Base-by-base conservation (phyloP, 2,113 vertebrate species). In the Tetrax tetrax region DNA sequence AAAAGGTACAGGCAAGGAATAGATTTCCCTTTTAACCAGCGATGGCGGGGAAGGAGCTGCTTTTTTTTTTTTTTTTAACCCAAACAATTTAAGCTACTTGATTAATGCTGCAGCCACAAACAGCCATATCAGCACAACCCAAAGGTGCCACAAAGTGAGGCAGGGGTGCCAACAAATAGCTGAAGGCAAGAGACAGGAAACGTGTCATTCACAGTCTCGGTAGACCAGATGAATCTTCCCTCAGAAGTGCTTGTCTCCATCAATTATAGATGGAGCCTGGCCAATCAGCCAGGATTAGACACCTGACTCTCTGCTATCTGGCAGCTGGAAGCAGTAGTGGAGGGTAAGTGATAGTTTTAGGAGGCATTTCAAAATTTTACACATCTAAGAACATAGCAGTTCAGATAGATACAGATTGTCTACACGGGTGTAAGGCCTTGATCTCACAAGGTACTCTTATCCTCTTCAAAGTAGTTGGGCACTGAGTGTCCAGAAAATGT, bases 231-330 rank as follows among this genome's bases (percentile, higher is more conserved):
- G 77, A 87, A 91, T 78, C 69, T 97, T 69, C 90, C 25, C 50
- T 93, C 89, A 81, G 53, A 94, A 93, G 69, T 71, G 77, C 35
- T 96, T 95, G 89, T 95, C 77, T 95, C 89, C 83, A 95, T 95
- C 87, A 94, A 91, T 94, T 94, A 95, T 90, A 84, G 61, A 93
- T 91, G 77, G 72, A 89, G 33, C 22, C 83, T 22, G 12, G 69
- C 31, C 94, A 87, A 65, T 76, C 94, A 94, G 53, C 72, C 86
- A 95, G 20, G 64, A n/a, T 89, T 45, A 84, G 77, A 94, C 92
- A 89, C 80, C 78, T 90, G 83, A 95, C 81, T 69, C 54, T 59
- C 45, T 57, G 45, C 70, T 82, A 15, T 48, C 66, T 91, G 72
- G 56, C 64, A 89, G 77, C 64, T 91, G 69, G 56, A 87, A 92